A percentile compares a stretch with the other conserved stretches of the same genome.
phyloP scores from a whole-genome alignment of 1,140 invertebrate genomes.

The Leguminivora glycinivorella region DNA sequence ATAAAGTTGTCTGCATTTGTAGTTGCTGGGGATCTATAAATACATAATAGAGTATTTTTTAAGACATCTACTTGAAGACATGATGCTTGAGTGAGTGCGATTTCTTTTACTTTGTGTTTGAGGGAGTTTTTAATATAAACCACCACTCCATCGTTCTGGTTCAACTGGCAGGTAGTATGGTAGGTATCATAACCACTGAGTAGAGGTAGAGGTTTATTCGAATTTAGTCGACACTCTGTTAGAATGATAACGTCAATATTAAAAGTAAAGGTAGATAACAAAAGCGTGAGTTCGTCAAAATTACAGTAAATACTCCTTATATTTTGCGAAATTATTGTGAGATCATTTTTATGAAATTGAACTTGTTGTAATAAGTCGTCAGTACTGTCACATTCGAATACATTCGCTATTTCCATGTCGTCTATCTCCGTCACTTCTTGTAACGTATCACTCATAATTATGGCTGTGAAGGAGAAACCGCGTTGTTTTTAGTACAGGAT shows the following conservation, averaged over 20 bases:
- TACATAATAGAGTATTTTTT: background rate
- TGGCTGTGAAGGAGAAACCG: background rate
- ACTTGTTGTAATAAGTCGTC: background rate
- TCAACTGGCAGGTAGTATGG: background rate
- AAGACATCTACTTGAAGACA: background rate
- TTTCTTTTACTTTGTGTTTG: slow-evolving; percentile 4
- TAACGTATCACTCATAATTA: background rate
- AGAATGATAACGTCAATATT: background rate
- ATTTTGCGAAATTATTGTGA: slow-evolving; percentile 12
- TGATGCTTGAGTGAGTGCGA: background rate
- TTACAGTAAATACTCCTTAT: slow-evolving; percentile 24
- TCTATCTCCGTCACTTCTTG: background rate
- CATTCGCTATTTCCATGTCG: background rate
- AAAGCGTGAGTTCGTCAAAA: background rate
- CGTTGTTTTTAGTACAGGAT: background rate
- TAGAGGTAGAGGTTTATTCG: slow-evolving; percentile 2
- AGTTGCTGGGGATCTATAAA: slow-evolving; percentile 13
- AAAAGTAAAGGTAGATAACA: background rate
- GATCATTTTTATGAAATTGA: background rate
- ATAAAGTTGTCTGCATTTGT: slow-evolving; percentile 1
- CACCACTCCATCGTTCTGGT: slow-evolving; percentile 26
- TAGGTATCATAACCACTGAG: background rate
- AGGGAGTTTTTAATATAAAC: background rate
- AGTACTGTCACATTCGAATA: background rate
- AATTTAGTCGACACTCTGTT: slow-evolving; percentile 25